Evolutionary conservation across 2,797 vertebrate species (phyloP), one percentile per base, ranked within the genome.

Genomic region (Micromesistius poutassou): DNA sequence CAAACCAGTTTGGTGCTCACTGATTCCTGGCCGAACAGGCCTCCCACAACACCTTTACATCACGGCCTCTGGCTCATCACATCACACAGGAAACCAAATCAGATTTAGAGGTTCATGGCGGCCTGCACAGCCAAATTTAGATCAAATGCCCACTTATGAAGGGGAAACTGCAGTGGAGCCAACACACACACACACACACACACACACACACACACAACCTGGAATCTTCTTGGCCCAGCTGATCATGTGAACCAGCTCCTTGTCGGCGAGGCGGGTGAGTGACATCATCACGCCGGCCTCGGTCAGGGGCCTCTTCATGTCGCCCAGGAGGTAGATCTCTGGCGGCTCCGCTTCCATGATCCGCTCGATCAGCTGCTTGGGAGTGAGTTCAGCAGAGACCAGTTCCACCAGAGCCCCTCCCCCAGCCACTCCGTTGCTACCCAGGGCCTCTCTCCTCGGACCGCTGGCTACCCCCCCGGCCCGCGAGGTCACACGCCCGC

Each of bases 191-290:
- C 30, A 31, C 38, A 71, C 40, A 66, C n/a, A 68, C 13, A 78
- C 74, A 74, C 75, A 70, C 25, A 77, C 73, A 76, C 14, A 78
- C 83, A 13, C 85, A 99, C 98, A 28, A 68, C 62, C 98, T 28
- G 98, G 98, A 71, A 99, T 97, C 88, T 99, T 99, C 92, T 99
- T 99, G 88, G 98, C 98, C 98, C 98, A 99, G 80, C 91, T 94
- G 74, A 99, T 98, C 98, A 99, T 98, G 86, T 98, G 96, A 36
- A 99, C 97, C 75, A 99, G 89, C 75, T 99, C 98, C 83, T 97
- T 97, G 84, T 99, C 97, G 0, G 98, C 98, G 83, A 99, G 93
- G 89, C 96, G 97, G 30, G 98, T 99, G 87, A 99, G 92, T 22
- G 96, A 97, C 96, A 98, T 96, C 98, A 99, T 99, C 94, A 99